Evolutionary conservation across 2,113 vertebrate genomes (phyloP).

Genomic region (Holacanthus passer): DNA sequence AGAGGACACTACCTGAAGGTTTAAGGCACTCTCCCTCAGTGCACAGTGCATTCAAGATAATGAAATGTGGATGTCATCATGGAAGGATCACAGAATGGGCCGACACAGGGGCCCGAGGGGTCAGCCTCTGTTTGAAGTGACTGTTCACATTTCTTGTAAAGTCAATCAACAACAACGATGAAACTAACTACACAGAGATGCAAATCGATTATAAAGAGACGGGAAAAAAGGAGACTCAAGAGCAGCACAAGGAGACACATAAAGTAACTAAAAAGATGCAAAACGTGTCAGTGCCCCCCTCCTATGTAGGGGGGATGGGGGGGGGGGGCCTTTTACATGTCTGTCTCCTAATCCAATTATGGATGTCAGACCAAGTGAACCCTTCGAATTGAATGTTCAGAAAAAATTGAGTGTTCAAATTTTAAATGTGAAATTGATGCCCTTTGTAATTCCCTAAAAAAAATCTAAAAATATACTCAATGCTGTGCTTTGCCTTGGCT

Average conservation of each 20-base stretch:
- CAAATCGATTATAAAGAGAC: neutral
- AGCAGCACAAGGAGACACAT: neutral
- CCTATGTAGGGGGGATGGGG: neutral
- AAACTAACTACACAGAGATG: neutral
- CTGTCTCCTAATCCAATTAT: neutral
- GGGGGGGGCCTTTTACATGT: neutral
- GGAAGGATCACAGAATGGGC: neutral
- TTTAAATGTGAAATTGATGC: neutral
- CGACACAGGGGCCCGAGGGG: neutral
- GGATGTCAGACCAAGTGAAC: neutral
- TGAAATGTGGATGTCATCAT: constrained; percentile 46
- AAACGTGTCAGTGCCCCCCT: too few relatives aligned
- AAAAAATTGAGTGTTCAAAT: neutral
- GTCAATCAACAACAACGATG: neutral
- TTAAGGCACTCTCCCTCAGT: neutral
- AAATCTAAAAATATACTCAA: neutral
- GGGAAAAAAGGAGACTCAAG: too few relatives aligned
- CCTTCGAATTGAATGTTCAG: too few relatives aligned
- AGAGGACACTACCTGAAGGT: neutral
- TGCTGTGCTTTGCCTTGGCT: constrained; percentile 1
- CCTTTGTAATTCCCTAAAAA: neutral
- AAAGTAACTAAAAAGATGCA: neutral
- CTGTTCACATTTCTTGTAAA: neutral
- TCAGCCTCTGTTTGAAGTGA: neutral
- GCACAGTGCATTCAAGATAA: neutral